phyloP scores from a whole-genome alignment of 2,797 vertebrate genomes.

The Nannoperca obscura region DNA sequence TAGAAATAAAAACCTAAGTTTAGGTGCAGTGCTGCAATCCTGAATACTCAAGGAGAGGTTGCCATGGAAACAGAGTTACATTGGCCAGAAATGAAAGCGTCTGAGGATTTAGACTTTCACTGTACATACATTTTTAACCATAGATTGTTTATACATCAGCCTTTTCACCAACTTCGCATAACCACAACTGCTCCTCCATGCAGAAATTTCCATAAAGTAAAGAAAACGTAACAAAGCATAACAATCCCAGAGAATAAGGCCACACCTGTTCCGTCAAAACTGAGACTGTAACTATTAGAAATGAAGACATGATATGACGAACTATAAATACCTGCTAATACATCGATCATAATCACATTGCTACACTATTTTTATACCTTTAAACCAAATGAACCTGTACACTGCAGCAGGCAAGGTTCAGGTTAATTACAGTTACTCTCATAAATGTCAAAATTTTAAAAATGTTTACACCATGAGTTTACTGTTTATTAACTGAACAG shows the following conservation, averaged over 20 bases:
- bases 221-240: neutral
- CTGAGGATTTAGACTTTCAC: conserved; percentile 85
- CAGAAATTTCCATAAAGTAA: conserved; percentile 21
- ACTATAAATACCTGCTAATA: conserved; percentile 27
- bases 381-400: neutral
- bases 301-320: neutral
- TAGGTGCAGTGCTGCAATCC: conserved; percentile 86
- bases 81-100: conserved; percentile 85
- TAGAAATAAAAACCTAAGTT: conserved; percentile 82
- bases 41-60: conserved; percentile 84
- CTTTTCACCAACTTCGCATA: conserved; percentile 58
- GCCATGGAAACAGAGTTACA: conserved; percentile 89
- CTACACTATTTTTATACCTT: conserved; percentile 12
- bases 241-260: conserved; percentile 9
- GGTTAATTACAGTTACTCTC: conserved; percentile 22
- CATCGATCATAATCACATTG: conserved; percentile 6
- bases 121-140: conserved; percentile 86
- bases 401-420: neutral
- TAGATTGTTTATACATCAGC: conserved; percentile 81
- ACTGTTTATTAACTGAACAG: conserved; percentile 11
- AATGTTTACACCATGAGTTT: neutral
- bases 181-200: conserved; percentile 28
- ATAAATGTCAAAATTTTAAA: neutral
- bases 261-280: neutral
- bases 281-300: conserved; percentile 1